Conservation (phyloP, 2,797 vertebrate species). For the Rhinella marina region DNA sequence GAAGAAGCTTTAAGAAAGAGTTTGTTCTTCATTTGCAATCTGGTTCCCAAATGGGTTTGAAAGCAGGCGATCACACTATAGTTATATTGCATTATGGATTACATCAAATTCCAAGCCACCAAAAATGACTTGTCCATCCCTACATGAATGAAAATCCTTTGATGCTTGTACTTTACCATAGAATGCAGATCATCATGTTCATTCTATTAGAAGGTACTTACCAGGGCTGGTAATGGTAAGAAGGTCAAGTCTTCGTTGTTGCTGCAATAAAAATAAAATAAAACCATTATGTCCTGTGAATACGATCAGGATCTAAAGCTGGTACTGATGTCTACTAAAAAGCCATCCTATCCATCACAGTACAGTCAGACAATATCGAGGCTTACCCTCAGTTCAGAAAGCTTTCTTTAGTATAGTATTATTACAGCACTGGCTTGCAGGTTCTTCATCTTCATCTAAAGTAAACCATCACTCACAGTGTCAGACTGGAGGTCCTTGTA, state of each 20-base stretch:
- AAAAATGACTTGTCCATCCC: background rate
- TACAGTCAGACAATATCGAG: background rate
- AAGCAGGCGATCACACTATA: background rate
- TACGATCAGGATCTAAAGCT: background rate
- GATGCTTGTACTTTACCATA: too few species aligned
- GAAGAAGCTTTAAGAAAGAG: too few species aligned
- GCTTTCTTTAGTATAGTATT: too few species aligned
- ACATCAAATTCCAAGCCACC: background rate
- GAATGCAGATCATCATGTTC: background rate
- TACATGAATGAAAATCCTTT: background rate
- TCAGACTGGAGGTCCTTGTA: too few species aligned
- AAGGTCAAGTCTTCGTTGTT: slow-evolving; percentile 93
- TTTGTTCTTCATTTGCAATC: background rate
- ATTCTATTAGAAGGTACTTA: slow-evolving; percentile 75
- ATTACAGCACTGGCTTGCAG: too few species aligned
- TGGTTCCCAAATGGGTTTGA: too few species aligned
- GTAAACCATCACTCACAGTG: too few species aligned
- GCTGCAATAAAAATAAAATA: slow-evolving; percentile 81
- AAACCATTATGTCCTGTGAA: slow-evolving; percentile 28
- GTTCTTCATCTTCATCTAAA: too few species aligned
- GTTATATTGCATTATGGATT: background rate
- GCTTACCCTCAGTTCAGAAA: background rate
- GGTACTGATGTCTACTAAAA: background rate
- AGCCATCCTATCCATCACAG: background rate
- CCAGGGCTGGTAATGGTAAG: slow-evolving; percentile 93